Percentiles rank a stretch among this genome's conserved stretches.
Evolutionary conservation across 64 coral and sea anemone genomes (phyloP).

Genomic region (Pachyseris speciosa): DNA sequence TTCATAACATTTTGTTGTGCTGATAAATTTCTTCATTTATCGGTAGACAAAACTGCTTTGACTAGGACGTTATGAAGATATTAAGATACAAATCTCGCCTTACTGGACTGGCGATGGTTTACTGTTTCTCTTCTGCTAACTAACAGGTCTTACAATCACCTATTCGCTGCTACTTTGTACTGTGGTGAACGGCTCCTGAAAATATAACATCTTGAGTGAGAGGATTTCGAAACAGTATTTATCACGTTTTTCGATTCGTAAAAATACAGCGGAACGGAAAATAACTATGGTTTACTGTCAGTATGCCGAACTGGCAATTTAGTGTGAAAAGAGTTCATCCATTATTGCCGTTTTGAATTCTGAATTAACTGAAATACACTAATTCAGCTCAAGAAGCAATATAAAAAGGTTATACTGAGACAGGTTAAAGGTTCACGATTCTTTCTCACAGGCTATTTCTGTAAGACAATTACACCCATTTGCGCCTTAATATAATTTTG

Average conservation of each 20-base stretch:
- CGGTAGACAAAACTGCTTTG: neutral
- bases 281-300: too few species aligned
- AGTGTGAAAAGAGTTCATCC: neutral
- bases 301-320: too few species aligned
- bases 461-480: constrained; percentile 8
- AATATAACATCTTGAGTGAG: too few species aligned
- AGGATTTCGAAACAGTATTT: too few species aligned
- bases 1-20: neutral
- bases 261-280: too few species aligned
- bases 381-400: neutral
- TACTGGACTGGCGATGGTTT: too few species aligned
- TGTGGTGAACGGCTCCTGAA: neutral
- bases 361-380: neutral
- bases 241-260: too few species aligned
- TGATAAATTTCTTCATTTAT: neutral
- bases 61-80: neutral
- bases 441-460: constrained; percentile 18
- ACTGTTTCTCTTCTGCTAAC: too few species aligned
- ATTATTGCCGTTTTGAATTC: neutral
- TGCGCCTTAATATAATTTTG: constrained; percentile 9
- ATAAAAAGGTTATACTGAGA: neutral
- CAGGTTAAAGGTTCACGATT: neutral
- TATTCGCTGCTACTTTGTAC: neutral
- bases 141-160: neutral
- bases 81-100: too few species aligned